A percentile compares a stretch with the other conserved stretches of the same genome.
These are phyloP conservation scores for Xiphorhynchus elegans DNA, from an alignment of 2,113 vertebrate genomes.

Conservation along the genomic window DNA sequence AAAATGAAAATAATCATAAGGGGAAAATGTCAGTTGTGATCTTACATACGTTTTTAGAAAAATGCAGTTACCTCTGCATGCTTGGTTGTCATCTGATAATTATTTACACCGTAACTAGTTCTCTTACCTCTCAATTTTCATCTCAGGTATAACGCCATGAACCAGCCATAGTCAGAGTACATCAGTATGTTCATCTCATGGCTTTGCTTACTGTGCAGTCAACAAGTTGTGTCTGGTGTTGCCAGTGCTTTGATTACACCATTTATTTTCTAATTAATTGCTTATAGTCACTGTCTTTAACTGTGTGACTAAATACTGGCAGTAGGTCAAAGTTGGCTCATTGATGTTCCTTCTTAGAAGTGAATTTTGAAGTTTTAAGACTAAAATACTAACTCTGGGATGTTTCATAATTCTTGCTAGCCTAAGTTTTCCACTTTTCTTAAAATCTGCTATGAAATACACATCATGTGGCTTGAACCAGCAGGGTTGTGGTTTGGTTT, in stretches of 20 bases:
- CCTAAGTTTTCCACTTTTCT: background rate
- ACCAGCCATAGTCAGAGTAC: background rate
- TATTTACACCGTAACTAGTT: background rate
- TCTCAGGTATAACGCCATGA: slow-evolving; percentile 54
- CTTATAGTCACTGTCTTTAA: background rate
- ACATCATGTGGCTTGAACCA: background rate
- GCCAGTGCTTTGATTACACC: background rate
- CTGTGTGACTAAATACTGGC: background rate
- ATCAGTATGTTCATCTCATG: slow-evolving; percentile 6
- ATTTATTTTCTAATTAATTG: background rate
- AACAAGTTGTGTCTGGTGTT: background rate
- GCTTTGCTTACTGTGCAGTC: slow-evolving; percentile 11
- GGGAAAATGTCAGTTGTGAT: slow-evolving; percentile 8
- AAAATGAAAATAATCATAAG: background rate
- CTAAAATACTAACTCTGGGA: background rate
- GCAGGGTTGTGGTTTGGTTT: background rate
- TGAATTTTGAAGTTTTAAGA: background rate
- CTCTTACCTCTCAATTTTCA: slow-evolving; percentile 47
- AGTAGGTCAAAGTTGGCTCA: background rate
- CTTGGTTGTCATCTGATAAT: background rate
- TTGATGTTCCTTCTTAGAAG: background rate
- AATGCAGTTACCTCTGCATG: background rate
- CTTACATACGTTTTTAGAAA: background rate
- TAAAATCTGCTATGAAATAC: background rate
- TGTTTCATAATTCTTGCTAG: background rate